Base-by-base conservation (phyloP, 2,797 vertebrate species). In the Heliangelus exortis region DNA sequence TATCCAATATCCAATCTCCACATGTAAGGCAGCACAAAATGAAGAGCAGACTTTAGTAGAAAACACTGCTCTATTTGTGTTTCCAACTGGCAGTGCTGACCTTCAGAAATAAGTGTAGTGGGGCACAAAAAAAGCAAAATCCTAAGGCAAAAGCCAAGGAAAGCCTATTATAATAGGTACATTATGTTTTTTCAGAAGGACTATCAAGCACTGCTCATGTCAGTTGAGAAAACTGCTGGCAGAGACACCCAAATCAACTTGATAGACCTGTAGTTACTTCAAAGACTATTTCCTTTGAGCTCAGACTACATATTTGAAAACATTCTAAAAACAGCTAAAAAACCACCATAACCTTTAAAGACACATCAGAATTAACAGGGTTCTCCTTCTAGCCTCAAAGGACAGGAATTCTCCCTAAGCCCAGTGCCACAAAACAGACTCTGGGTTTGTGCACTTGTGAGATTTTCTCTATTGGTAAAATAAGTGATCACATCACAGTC, bases 11-110 rank as follows among this genome's bases (percentile, higher is more conserved):
- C 66, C 76, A 54, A 79, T n/a, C 22, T 71, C 48, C 53, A 61
- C 16, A n/a, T 17, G 39, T 85, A 63, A 94, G 77, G 36, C 89
- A 86, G 57, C 83, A 93, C 76, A 74, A 90, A 74, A 92, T 43
- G 57, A 94, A 65, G 65, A 63, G 85, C 43, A 82, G 48, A 25
- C 31, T 77, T 80, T 7, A 68, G 55, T 16, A 66, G 79, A 78
- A 84, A 91, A 72, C n/a, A 33, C 4, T 2, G 28, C 26, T 85
- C 59, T 80, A 5, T 54, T 83, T 80, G 48, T 43, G 10, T 76
- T 66, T 18, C 77, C 55, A 31, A 41, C 6, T 87, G 45, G 23
- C 67, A 92, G 48, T 33, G 17, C 19, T 33, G 65, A 86, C 65
- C 58, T 84, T 77, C 69, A 88, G 76, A 74, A 75, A 54, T 31